phyloP scores from a whole-genome alignment of 2,797 vertebrate genomes.

The Rhynchonycteris naso region DNA sequence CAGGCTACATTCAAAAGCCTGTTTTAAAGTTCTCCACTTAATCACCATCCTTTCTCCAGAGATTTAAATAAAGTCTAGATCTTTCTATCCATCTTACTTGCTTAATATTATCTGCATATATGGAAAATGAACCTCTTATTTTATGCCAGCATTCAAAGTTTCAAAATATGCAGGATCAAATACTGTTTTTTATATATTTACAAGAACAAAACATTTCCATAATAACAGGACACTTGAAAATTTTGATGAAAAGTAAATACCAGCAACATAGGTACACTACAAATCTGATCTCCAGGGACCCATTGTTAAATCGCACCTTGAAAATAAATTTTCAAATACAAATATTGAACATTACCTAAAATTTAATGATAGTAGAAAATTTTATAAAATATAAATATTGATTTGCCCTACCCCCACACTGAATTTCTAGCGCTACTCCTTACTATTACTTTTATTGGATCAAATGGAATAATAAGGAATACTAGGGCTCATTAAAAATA shows the following conservation, averaged over 20 bases:
- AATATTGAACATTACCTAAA: background rate
- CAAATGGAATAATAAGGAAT: background rate
- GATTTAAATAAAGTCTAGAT: constrained; percentile 74
- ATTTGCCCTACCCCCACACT: too few species aligned
- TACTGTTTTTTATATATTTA: background rate
- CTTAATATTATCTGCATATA: constrained; percentile 53
- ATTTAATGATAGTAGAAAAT: background rate
- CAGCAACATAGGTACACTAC: background rate
- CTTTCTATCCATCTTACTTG: constrained; percentile 53
- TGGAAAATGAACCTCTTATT: background rate
- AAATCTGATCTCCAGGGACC: background rate
- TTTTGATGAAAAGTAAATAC: background rate
- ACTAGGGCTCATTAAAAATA: background rate
- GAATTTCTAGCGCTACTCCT: too few species aligned
- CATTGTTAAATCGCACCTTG: background rate
- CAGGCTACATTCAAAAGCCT: constrained; percentile 74
- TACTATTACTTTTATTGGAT: background rate
- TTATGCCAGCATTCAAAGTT: background rate
- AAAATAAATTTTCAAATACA: background rate
- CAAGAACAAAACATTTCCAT: background rate
- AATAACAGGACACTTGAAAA: background rate
- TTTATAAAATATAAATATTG: constrained; percentile 23
- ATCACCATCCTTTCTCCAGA: constrained; percentile 77
- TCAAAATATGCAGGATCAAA: constrained; percentile 35
- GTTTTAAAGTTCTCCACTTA: constrained; percentile 68